These are phyloP conservation scores for Caretta caretta DNA, from an alignment of 2,113 vertebrate species.

Conservation along the genomic window DNA sequence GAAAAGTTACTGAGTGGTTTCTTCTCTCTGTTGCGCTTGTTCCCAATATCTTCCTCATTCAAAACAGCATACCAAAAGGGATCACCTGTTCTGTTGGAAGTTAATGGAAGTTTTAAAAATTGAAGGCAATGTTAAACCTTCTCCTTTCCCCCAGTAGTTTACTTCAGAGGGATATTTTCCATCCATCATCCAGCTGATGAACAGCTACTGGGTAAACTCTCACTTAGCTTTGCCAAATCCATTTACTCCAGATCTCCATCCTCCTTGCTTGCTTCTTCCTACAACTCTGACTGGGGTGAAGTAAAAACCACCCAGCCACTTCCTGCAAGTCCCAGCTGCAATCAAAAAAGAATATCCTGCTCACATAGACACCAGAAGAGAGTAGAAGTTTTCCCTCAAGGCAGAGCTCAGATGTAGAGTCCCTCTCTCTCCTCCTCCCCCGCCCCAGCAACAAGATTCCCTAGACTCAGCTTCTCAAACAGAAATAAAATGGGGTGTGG, in stretches of 20 bases:
- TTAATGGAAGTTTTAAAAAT: not conserved
- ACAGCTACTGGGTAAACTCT: not conserved
- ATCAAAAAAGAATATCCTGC: not conserved
- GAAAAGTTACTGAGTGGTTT: not conserved
- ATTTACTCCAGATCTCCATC: not conserved
- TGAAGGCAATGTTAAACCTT: rapidly evolving
- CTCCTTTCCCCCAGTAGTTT: not conserved
- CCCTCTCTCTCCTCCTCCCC: not conserved
- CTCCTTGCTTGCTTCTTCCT: rapidly evolving
- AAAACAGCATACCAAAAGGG: rapidly evolving
- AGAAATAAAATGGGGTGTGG: not conserved
- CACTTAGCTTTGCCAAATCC: not conserved
- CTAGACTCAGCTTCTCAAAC: not conserved
- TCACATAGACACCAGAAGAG: not conserved
- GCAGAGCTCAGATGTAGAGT: not conserved
- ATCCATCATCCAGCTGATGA: not conserved
- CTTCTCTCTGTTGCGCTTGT: not conserved
- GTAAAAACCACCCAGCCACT: not conserved
- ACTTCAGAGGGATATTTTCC: not conserved
- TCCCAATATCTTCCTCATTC: not conserved
- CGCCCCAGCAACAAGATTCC: not conserved
- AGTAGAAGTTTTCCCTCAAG: not conserved
- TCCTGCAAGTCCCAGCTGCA: not conserved
- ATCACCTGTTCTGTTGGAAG: rapidly evolving
- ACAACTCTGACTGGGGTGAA: not conserved